A percentile compares a stretch with the other conserved stretches of the same genome.
Evolutionary conservation across 1,140 invertebrate genomes (phyloP).

Genomic region (Wiebesia pumilae): DNA sequence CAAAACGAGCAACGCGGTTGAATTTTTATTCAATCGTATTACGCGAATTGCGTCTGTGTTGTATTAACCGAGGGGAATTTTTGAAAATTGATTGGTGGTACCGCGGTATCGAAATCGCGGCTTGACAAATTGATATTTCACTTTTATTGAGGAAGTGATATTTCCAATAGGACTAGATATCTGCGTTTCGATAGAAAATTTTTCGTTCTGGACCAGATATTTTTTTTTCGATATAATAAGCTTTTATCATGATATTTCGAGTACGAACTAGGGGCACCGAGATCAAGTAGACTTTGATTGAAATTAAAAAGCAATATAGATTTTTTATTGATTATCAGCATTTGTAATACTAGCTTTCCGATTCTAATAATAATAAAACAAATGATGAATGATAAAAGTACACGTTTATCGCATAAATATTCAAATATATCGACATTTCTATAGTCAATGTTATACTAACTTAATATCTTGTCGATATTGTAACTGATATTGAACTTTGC

Average conservation of each 20-base stretch:
- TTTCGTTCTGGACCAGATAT: not conserved
- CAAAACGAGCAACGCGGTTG: not conserved
- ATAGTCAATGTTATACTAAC: not conserved
- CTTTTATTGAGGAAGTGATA: not conserved
- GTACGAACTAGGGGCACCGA: not conserved
- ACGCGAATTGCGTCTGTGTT: not conserved
- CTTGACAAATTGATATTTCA: conserved; percentile 1
- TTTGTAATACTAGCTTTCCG: too few species aligned
- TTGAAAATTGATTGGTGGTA: not conserved
- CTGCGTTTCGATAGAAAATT: not conserved
- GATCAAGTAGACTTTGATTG: not conserved
- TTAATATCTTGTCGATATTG: not conserved
- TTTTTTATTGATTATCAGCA: not conserved
- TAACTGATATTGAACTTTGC: not conserved
- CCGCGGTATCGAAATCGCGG: not conserved
- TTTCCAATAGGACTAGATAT: not conserved
- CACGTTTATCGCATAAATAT: not conserved
- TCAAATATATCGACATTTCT: not conserved
- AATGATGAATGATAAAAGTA: not conserved
- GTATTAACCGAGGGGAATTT: not conserved
- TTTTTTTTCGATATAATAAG: not conserved
- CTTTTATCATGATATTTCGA: not conserved
- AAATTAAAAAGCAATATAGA: not conserved
- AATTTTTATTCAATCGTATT: not conserved
- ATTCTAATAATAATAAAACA: not conserved